Evolutionary conservation across 1,140 invertebrate species (phyloP), one percentile per base, ranked within the genome.

Genomic region (Aphis gossypii): DNA sequence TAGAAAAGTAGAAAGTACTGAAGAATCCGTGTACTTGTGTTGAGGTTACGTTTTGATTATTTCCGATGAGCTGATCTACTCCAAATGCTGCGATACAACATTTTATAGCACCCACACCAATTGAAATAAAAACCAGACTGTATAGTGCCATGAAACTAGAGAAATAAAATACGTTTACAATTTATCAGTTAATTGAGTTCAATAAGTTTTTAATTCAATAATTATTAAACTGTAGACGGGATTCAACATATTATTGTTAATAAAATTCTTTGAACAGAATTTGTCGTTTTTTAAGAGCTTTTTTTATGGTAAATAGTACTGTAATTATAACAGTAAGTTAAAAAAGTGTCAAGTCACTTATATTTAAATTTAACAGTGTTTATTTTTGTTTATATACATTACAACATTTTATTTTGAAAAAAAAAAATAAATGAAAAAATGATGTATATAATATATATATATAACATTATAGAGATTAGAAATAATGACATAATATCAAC

Each of bases 21-120:
- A 99, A 99, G 95, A 98, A 99, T 93, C 96, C 96, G 3, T 96
- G 94, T 95, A 95, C 94, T 96, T 54, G 30, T 23, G 35, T 41
- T n/a, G 82, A 23, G 30, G n/a, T 93, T 30, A 86, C 56, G 7
- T 84, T 97, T 95, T 97, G 97, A 94, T 97, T 96, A 0, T 97
- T 97, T 84, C 98, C 94, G 94, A 96, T 95, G 95, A 99, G 98
- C 95, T 99, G 99, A 95, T 99, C 99, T 1, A 98, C 99, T n/a
- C 99, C 99, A 95, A 99, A 99, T 0, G 99, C 98, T 0, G 98
- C 97, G 0, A 99, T 98, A 95, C 98, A 99, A 1, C 99, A 98
- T 95, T 99, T 99, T 94, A 99, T 99, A 8, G 99, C 98, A 21
- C 98, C 99, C 0, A 98, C 98, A 2, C 98, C 98, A 30, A 99